A percentile compares a stretch with the other conserved stretches of the same genome.
Evolutionary conservation across 2,113 vertebrate species (phyloP).

Genomic region (Rhegmatorhina hoffmannsi): DNA sequence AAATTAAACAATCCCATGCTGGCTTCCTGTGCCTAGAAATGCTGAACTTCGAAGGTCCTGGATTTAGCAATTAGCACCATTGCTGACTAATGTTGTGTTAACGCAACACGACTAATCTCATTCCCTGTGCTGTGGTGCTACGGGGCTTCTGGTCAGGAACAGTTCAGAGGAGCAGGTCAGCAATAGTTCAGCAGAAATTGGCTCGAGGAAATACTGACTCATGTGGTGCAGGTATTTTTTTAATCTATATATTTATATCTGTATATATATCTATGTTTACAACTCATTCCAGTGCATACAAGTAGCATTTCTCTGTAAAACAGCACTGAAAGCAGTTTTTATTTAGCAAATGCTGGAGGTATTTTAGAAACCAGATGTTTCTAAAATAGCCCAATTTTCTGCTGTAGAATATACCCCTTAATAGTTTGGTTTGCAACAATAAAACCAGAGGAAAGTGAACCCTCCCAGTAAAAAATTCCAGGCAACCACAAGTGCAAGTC

Average conservation of each 20-base stretch:
- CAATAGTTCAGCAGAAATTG: background rate
- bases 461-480: background rate
- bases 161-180: background rate
- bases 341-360: background rate
- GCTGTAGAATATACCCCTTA: background rate
- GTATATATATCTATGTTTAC: background rate
- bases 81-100: background rate
- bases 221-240: background rate
- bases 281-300: background rate
- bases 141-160: background rate
- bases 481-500: background rate
- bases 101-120: background rate
- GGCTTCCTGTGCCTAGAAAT: accelerated
- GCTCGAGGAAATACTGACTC: background rate
- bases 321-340: background rate
- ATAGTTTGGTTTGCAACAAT: background rate
- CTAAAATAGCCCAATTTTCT: background rate
- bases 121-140: background rate
- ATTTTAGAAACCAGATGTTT: background rate
- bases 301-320: background rate
- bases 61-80: background rate
- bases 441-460: background rate
- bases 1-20: background rate
- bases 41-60: background rate
- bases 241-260: background rate